Evolutionary conservation across 2,113 vertebrate genomes (phyloP), one percentile per base, ranked within the genome.

Genomic region (Brachirus orientalis): DNA sequence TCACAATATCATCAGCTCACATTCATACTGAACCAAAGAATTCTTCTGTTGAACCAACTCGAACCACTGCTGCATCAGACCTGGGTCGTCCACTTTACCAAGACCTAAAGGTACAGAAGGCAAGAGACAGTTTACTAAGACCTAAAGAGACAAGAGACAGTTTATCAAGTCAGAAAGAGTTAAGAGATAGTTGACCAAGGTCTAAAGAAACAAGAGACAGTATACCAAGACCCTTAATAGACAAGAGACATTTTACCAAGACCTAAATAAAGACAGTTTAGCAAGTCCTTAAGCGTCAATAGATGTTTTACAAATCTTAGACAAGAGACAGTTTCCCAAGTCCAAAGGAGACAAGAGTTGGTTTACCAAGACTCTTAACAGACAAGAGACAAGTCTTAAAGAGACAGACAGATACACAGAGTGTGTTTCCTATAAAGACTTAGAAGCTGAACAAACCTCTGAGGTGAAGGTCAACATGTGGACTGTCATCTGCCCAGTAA

Each of bases 41-140:
- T 98, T 99, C 84, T 98, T 99, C 91, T 98, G 95, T 79, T 98
- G 97, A 52, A 98, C 96, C 88, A 99, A 85, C 61, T 94, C 94
- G 92, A 99, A 98, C 98, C 97, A 99, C 80, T 96, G 95, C 86
- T 97, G 96, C 98, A 99, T 99, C 82, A 99, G 94, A 63, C 92
- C 94, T 10, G 94, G 94, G 69, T 95, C 94, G 11, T 97, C 96
- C 79, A 96, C 94, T 87, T 94, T 95, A 43, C 95, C 94, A 90
- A 97, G 94, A 55, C 96, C 97, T 99, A 82, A 65, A 74, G 67
- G 17, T 6, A 51, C 19, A 13, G 33, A 7, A 52, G 50, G 1
- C 10, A 10, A 17, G 10, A 28, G 48, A 8, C 10, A 20, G 46
- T 19, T 48, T 19, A 17, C 6, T 6, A 40, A 12, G 38, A 2